phyloP scores from a whole-genome alignment of 2,888 invertebrate genomes.

The Celastrina argiolus region DNA sequence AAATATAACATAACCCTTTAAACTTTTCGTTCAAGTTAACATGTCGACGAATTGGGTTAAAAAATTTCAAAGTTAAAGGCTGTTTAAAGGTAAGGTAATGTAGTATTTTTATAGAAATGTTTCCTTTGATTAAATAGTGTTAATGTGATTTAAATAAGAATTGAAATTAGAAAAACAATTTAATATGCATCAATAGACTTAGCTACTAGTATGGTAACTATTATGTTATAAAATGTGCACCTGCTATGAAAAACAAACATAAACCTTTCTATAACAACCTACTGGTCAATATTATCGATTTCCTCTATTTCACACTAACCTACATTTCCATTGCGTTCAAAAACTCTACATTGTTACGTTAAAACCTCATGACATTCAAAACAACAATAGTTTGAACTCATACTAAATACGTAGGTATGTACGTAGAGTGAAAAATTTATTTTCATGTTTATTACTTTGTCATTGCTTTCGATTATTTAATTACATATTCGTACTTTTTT shows the following conservation, averaged over 20 bases:
- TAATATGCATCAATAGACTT: too few relatives aligned
- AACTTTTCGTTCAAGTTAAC: not conserved
- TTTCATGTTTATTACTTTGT: too few relatives aligned
- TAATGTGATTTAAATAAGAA: too few relatives aligned
- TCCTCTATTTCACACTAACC: conserved; percentile 35
- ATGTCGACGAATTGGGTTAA: not conserved
- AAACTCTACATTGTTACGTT: conserved; percentile 4
- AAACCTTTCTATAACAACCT: not conserved
- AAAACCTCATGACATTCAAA: not conserved
- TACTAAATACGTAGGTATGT: too few relatives aligned
- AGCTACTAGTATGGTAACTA: not conserved
- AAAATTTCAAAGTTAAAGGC: not conserved
- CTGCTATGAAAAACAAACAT: not conserved
- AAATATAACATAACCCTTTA: not conserved
- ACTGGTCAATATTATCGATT: conserved; percentile 47
- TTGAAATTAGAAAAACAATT: too few relatives aligned
- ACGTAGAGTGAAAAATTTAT: not conserved
- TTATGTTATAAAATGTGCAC: not conserved
- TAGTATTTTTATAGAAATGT: not conserved
- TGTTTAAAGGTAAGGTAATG: not conserved
- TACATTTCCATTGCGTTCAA: conserved; percentile 23
- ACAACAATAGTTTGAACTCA: not conserved
- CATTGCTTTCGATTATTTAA: too few relatives aligned
- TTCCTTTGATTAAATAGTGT: not conserved
- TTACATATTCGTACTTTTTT: too few relatives aligned